phyloP scores from a whole-genome alignment of 1,140 invertebrate species.

The Nylanderia fulva region DNA sequence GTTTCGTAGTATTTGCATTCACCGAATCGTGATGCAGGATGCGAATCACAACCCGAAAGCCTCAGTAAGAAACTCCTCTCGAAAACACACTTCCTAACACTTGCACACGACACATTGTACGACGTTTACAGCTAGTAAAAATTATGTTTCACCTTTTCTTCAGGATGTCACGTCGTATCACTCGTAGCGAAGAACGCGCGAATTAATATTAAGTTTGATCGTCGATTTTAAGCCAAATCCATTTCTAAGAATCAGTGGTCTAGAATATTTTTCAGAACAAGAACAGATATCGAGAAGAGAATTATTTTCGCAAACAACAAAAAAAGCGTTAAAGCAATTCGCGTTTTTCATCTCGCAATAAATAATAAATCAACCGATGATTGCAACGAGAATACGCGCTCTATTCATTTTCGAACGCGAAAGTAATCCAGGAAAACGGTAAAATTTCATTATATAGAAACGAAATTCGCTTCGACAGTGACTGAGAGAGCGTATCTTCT shows the following conservation, averaged over 20 bases:
- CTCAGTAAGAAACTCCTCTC: not conserved
- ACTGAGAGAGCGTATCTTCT: constrained; percentile 6
- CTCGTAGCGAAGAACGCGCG: not conserved
- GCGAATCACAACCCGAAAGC: not conserved
- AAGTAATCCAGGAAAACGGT: not conserved
- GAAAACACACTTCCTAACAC: constrained; percentile 6
- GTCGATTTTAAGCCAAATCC: not conserved
- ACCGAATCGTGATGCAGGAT: not conserved
- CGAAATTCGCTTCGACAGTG: constrained; percentile 11
- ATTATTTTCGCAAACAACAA: not conserved
- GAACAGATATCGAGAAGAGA: constrained; percentile 10
- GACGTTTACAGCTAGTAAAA: constrained; percentile 14
- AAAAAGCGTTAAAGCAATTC: not conserved
- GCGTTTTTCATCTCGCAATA: not conserved
- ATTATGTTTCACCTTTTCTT: constrained; percentile 53
- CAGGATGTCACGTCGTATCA: not conserved
- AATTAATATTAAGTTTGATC: not conserved
- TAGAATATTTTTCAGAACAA: not conserved
- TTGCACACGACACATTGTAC: constrained; percentile 17
- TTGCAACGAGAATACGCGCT: not conserved
- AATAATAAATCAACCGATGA: constrained; percentile 6
- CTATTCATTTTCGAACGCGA: not conserved
- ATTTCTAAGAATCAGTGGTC: not conserved
- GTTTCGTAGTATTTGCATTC: not conserved
- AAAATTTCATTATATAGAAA: constrained; percentile 12